These are phyloP conservation scores for Phoxinus phoxinus DNA, from an alignment of 2,113 vertebrate genomes.

Conservation along the genomic window DNA sequence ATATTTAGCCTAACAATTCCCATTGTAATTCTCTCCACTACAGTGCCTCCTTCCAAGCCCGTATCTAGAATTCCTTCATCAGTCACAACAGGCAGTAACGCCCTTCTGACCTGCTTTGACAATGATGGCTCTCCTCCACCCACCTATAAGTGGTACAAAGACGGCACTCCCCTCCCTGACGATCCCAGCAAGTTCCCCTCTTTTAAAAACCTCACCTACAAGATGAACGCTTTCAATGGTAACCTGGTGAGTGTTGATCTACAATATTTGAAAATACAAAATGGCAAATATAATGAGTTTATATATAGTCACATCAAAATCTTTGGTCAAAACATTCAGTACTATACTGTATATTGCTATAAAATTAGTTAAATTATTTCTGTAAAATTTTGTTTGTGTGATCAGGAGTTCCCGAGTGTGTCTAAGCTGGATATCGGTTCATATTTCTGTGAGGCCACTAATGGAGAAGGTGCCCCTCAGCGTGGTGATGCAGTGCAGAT, in stretches of 20 bases:
- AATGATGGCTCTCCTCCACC: slow-evolving; percentile 67
- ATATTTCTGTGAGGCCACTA: slow-evolving; percentile 73
- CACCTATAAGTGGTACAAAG: slow-evolving; percentile 75
- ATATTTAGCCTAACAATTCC: background rate
- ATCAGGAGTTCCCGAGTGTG: slow-evolving; percentile 64
- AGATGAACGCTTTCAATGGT: slow-evolving; percentile 56
- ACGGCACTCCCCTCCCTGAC: slow-evolving; percentile 63
- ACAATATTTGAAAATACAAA: background rate
- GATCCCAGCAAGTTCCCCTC: slow-evolving; percentile 65
- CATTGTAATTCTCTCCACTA: background rate
- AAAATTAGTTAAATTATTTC: background rate
- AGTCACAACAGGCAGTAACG: slow-evolving; percentile 62
- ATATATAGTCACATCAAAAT: background rate
- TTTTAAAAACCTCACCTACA: slow-evolving; percentile 75
- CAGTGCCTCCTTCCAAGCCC: slow-evolving; percentile 74
- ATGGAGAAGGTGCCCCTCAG: slow-evolving; percentile 66
- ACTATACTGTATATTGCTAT: background rate
- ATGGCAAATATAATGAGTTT: background rate
- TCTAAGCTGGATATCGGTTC: slow-evolving; percentile 58
- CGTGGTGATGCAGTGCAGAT: slow-evolving; percentile 59
- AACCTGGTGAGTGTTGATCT: slow-evolving; percentile 69
- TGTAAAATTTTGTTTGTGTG: background rate
- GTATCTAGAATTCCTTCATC: slow-evolving; percentile 67
- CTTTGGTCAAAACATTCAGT: background rate
- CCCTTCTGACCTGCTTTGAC: slow-evolving; percentile 66